phyloP scores from a whole-genome alignment of 1,140 invertebrate genomes.

The Phymorhynchus buccinoides region DNA sequence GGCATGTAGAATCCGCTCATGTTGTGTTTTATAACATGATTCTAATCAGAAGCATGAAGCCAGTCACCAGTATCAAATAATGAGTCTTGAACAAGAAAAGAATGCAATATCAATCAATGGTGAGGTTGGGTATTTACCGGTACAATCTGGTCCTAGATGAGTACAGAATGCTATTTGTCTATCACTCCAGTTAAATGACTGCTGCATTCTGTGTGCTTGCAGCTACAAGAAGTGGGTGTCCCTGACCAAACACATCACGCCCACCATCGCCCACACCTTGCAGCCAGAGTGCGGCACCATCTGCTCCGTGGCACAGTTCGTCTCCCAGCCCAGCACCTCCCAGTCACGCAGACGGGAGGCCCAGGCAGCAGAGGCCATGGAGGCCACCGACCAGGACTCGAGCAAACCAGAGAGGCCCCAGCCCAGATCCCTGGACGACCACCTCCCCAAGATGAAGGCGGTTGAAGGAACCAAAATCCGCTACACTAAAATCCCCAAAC shows the following conservation, averaged over 20 bases:
- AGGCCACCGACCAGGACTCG: background rate
- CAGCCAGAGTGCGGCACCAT: slow-evolving; percentile 78
- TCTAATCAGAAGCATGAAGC: no score
- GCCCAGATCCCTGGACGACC: slow-evolving; percentile 16
- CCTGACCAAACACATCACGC: slow-evolving; percentile 84
- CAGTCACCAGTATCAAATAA: no score
- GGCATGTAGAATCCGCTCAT: no score
- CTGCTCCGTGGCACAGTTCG: slow-evolving; percentile 71
- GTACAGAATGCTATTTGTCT: no score
- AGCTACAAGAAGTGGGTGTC: slow-evolving; percentile 89
- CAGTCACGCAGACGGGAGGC: slow-evolving; percentile 52
- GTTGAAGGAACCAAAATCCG: slow-evolving; percentile 85
- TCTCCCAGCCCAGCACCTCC: slow-evolving; percentile 66
- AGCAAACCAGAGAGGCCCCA: background rate
- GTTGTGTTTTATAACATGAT: no score
- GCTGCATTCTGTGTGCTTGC: slow-evolving; percentile 39
- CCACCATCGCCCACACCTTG: slow-evolving; percentile 73
- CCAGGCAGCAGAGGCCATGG: slow-evolving; percentile 35
- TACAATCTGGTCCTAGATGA: no score
- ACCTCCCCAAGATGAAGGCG: slow-evolving; percentile 86
- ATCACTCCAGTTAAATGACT: no score
- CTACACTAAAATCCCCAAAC: slow-evolving; percentile 84
- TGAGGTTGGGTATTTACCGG: no score
- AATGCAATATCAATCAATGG: no score
- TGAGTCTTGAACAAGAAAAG: no score